Evolutionary conservation across 2,113 vertebrate species (phyloP).

Genomic region (Lophochroa leadbeateri): DNA sequence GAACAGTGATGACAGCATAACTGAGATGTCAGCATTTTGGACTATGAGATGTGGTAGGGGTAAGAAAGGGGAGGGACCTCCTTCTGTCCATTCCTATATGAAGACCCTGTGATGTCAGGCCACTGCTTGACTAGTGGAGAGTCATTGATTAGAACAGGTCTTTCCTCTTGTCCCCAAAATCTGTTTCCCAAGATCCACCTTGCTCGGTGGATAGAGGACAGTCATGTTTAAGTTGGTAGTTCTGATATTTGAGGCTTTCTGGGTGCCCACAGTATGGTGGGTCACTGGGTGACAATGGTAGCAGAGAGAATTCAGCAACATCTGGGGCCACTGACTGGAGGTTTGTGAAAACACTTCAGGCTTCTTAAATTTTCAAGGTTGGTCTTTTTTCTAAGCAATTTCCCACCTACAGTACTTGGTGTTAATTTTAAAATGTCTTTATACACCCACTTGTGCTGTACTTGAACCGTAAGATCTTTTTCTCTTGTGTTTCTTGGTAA

Average conservation of each 20-base stretch:
- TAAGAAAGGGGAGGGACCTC: neutral
- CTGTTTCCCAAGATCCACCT: neutral
- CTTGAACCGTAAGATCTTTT: neutral
- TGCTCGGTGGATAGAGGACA: neutral
- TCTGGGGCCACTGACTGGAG: neutral
- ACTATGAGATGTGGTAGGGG: neutral
- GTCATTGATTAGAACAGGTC: neutral
- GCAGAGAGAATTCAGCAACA: neutral
- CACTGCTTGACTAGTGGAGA: neutral
- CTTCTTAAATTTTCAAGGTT: neutral
- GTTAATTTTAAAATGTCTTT: constrained; percentile 20
- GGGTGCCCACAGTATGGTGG: neutral
- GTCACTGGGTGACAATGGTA: neutral
- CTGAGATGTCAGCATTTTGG: neutral
- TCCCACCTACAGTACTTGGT: neutral
- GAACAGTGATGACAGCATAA: neutral
- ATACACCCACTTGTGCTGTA: neutral
- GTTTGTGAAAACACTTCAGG: neutral
- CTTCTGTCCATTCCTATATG: neutral
- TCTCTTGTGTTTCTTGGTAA: constrained; percentile 33
- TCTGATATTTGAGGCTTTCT: neutral
- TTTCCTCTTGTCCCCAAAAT: neutral
- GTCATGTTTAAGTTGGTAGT: neutral
- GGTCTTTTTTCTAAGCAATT: neutral
- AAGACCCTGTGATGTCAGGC: neutral